phyloP scores from a whole-genome alignment of 30 jellyfish, hydroid and myxozoan species.

The Cassiopea andromeda region DNA sequence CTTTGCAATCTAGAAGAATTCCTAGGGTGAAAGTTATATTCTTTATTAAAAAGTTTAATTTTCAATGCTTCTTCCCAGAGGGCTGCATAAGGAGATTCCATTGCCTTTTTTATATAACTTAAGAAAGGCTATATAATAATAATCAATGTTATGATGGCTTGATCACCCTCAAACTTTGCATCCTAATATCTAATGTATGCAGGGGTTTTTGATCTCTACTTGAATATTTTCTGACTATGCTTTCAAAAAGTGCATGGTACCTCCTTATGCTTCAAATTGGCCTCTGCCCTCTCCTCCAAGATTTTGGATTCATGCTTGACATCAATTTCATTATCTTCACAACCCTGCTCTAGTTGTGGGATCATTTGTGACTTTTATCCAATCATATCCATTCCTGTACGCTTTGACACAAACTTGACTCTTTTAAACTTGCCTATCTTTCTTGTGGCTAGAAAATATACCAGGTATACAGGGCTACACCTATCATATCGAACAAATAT shows the following conservation, averaged over 20 bases:
- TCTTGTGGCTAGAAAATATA: slow-evolving; percentile 19
- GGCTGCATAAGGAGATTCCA: too few species aligned
- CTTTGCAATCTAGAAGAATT: too few species aligned
- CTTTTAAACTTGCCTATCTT: background rate
- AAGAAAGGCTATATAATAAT: background rate
- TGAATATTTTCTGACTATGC: too few species aligned
- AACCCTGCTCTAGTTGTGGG: background rate
- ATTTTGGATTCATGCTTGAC: slow-evolving; percentile 10
- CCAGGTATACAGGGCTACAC: slow-evolving; percentile 36
- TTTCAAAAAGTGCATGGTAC: too few species aligned
- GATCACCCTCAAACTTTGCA: too few species aligned
- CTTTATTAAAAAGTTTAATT: too few species aligned
- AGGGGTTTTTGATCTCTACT: too few species aligned
- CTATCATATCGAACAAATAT: slow-evolving; percentile 35
- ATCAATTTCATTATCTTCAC: slow-evolving; percentile 29
- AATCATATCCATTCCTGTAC: background rate
- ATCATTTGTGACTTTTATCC: background rate
- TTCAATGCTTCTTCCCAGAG: background rate
- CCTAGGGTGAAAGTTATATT: too few species aligned
- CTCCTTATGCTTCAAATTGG: too few species aligned
- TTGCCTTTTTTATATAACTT: too few species aligned
- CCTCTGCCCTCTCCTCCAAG: too few species aligned
- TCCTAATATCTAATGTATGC: too few species aligned
- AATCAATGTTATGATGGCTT: background rate
- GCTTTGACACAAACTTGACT: background rate